Percentiles rank a stretch among this genome's conserved stretches.
Evolutionary conservation across 2,797 vertebrate species (phyloP).

Genomic region (Tragelaphus eurycerus): DNA sequence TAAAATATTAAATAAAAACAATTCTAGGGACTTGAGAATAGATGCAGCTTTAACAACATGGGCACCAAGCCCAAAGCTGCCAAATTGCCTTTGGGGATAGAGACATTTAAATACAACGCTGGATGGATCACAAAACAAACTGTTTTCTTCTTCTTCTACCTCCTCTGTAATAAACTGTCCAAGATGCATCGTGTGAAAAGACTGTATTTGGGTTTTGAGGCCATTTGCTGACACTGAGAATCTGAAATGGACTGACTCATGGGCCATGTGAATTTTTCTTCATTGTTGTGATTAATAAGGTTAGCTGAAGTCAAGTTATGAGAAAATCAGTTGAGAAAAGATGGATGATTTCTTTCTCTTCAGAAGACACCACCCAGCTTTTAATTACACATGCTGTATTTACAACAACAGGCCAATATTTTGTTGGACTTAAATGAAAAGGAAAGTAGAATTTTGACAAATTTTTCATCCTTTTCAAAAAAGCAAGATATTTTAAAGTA

Average conservation of each 20-base stretch:
- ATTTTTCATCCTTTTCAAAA: background rate
- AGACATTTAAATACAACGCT: conserved; percentile 57
- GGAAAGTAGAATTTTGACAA: background rate
- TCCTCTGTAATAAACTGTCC: conserved; percentile 36
- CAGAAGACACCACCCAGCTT: conserved; percentile 62
- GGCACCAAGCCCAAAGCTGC: conserved; percentile 58
- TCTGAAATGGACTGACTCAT: conserved; percentile 52
- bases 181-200: conserved; percentile 40
- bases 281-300: conserved; percentile 62
- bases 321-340: conserved; percentile 57
- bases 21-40: conserved; percentile 68
- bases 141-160: conserved; percentile 14
- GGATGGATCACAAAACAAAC: conserved; percentile 8
- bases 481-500: background rate
- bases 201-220: background rate
- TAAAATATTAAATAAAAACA: conserved; percentile 3
- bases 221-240: conserved; percentile 49
- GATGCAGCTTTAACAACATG: conserved; percentile 46
- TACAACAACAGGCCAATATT: conserved; percentile 14
- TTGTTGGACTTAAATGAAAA: conserved; percentile 2
- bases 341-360: conserved; percentile 30
- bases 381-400: conserved; percentile 31
- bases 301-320: conserved; percentile 60
- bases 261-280: conserved; percentile 56
- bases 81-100: conserved; percentile 27